These are phyloP conservation scores for Tachypleus tridentatus DNA, from an alignment of 1,140 invertebrate genomes.

Conservation along the genomic window DNA sequence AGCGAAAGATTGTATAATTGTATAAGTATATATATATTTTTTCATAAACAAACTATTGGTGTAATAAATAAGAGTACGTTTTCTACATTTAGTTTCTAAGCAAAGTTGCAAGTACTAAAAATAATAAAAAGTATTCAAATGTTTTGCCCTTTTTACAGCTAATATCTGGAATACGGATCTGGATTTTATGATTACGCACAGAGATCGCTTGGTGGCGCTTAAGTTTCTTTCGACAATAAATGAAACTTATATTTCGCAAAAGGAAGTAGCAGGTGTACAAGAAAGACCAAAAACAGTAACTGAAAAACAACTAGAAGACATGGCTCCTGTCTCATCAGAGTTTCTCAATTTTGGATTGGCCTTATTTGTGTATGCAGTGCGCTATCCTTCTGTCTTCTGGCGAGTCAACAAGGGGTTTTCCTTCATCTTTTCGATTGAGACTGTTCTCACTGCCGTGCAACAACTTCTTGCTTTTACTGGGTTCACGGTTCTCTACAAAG, in stretches of 20 bases:
- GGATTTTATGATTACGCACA: slow-evolving; percentile 57
- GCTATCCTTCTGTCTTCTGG: slow-evolving; percentile 76
- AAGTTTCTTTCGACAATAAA: slow-evolving; percentile 49
- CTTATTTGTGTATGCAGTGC: slow-evolving; percentile 57
- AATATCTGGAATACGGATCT: slow-evolving; percentile 69
- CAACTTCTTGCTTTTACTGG: slow-evolving; percentile 21
- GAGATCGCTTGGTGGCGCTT: slow-evolving; percentile 50
- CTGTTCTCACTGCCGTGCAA: slow-evolving; percentile 56
- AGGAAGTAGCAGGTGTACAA: not conserved
- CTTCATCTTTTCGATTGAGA: slow-evolving; percentile 61
- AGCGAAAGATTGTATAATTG: too few relatives aligned
- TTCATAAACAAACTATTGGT: too few relatives aligned
- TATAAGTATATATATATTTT: too few relatives aligned
- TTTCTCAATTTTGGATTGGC: slow-evolving; percentile 65
- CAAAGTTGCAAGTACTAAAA: too few relatives aligned
- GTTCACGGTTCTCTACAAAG: slow-evolving; percentile 35
- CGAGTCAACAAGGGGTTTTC: slow-evolving; percentile 64
- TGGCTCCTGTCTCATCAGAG: slow-evolving; percentile 51
- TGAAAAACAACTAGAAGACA: not conserved
- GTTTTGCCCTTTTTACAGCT: slow-evolving; percentile 41
- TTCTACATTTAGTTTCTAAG: too few relatives aligned
- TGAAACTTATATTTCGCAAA: slow-evolving; percentile 17
- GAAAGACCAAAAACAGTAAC: not conserved
- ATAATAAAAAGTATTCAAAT: too few relatives aligned
- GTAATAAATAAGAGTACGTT: too few relatives aligned